Evolutionary conservation across 2,113 vertebrate species (phyloP).

Genomic region (Syrrhaptes paradoxus): DNA sequence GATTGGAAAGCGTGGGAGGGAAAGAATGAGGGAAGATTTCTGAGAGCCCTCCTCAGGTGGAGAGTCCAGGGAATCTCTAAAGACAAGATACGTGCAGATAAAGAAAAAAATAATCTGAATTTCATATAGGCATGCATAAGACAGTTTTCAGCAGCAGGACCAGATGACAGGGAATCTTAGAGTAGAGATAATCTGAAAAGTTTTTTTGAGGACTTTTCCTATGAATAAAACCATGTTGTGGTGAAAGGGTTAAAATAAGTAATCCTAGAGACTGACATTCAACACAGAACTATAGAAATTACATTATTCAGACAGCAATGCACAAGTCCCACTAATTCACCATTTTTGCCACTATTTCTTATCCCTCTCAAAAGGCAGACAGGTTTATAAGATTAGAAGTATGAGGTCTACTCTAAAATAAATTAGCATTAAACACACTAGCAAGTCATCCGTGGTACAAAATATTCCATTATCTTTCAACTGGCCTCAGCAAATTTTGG

Average conservation of each 20-base stretch:
- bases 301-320: background rate
- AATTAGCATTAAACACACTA: background rate
- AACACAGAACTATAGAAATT: background rate
- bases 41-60: conserved; percentile 84
- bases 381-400: background rate
- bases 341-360: background rate
- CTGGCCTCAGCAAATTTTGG: background rate
- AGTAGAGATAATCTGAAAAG: background rate
- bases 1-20: conserved; percentile 90
- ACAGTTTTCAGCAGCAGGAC: background rate
- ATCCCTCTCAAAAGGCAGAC: background rate
- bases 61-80: conserved; percentile 86
- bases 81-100: conserved; percentile 67
- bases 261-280: background rate
- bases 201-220: background rate
- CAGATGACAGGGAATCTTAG: background rate
- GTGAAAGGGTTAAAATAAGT: background rate
- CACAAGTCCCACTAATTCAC: background rate
- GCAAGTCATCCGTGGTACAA: background rate
- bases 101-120: background rate
- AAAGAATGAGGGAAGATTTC: conserved; percentile 90
- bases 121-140: background rate
- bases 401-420: background rate
- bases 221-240: background rate
- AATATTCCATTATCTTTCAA: background rate